Evolutionary conservation across 2,113 vertebrate species (phyloP).

Genomic region (Mobula birostris): DNA sequence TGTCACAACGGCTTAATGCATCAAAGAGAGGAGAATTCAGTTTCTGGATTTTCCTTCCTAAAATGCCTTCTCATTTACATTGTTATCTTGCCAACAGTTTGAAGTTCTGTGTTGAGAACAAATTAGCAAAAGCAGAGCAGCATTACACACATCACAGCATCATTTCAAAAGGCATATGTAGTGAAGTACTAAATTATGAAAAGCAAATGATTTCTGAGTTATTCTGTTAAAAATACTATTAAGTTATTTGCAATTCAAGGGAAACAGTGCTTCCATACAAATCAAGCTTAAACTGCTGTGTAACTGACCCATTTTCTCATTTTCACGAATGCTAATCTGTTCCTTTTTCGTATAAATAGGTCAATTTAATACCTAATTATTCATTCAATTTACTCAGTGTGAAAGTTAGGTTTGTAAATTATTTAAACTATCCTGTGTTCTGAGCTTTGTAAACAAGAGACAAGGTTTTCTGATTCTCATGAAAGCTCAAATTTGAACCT

Average conservation of each 20-base stretch:
- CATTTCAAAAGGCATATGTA: neutral
- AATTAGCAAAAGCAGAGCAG: neutral
- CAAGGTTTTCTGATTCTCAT: neutral
- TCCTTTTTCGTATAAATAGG: slow-evolving; percentile 9
- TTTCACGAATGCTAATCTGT: slow-evolving; percentile 14
- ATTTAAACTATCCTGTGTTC: neutral
- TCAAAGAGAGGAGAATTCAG: too few species aligned
- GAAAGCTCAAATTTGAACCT: neutral
- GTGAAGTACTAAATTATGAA: neutral
- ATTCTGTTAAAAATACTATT: neutral
- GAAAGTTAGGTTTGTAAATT: neutral
- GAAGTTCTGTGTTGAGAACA: neutral
- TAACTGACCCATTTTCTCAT: slow-evolving; percentile 30
- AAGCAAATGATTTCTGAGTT: neutral
- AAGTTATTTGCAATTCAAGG: neutral
- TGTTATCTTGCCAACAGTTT: neutral
- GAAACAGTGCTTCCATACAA: neutral
- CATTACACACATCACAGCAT: neutral
- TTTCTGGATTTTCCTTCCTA: neutral
- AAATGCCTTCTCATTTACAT: neutral
- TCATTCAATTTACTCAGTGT: slow-evolving; percentile 5
- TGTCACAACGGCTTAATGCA: too few species aligned
- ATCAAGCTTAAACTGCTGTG: neutral
- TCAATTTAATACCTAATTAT: slow-evolving; percentile 16
- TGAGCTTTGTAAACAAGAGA: neutral